A percentile compares a stretch with the other conserved stretches of the same genome.
These are phyloP conservation scores for Dromiciops gliroides DNA, from an alignment of 2,113 vertebrate species.

Conservation along the genomic window DNA sequence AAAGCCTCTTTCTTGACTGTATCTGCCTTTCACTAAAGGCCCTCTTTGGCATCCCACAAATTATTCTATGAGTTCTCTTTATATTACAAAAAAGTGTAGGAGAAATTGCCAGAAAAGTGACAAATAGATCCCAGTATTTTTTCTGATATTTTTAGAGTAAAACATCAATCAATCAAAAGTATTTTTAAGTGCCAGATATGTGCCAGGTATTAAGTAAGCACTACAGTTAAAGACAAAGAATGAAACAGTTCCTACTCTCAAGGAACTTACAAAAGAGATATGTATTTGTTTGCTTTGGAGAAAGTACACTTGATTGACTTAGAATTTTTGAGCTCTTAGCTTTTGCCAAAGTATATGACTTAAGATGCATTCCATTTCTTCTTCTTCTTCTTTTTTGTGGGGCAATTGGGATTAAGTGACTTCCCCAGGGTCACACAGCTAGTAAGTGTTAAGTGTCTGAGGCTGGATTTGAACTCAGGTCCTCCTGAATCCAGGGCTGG, in stretches of 20 bases:
- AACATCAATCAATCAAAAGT: slow-evolving; percentile 2
- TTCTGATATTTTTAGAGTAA: not conserved
- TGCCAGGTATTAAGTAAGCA: not conserved
- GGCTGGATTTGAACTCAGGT: too few species aligned
- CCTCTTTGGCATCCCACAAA: not conserved
- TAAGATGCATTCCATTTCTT: slow-evolving; percentile 16
- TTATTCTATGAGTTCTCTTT: not conserved
- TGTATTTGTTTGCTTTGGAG: slow-evolving; percentile 9
- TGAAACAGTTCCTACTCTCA: not conserved
- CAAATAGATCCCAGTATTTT: not conserved
- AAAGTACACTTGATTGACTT: slow-evolving; percentile 1
- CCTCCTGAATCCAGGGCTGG: too few species aligned
- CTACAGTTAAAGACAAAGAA: not conserved
- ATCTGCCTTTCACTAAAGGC: not conserved
- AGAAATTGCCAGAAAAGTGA: not conserved
- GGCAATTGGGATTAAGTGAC: too few species aligned
- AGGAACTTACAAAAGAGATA: not conserved
- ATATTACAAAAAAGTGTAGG: not conserved
- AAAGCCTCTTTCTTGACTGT: not conserved
- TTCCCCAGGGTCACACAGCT: too few species aligned
- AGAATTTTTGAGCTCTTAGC: not conserved
- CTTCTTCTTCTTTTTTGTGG: too few species aligned
- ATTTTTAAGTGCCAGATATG: not conserved
- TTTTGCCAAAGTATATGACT: slow-evolving; percentile 17
- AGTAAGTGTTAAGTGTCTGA: too few species aligned